Evolutionary conservation across 2,113 vertebrate genomes (phyloP), one percentile per base, ranked within the genome.

Genomic region (Saimiri boliviensis): DNA sequence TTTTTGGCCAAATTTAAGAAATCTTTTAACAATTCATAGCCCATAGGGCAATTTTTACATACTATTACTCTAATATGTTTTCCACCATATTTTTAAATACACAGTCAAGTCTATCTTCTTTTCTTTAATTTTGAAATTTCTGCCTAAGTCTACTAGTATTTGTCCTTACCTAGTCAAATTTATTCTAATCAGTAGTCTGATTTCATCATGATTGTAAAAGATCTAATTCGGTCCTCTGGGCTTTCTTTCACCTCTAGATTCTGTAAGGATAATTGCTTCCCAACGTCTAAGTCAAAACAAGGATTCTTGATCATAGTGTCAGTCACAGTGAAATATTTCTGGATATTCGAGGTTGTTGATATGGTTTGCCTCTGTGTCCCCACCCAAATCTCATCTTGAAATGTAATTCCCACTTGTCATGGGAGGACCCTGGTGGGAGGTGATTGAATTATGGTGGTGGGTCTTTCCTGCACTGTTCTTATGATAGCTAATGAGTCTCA

Each of bases 231-330:
- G 25, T 93, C 47, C 32, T 56, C 6, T 93, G 86, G 52, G n/a
- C 3, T 93, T 82, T 94, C 37, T 95, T 77, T 94, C 52, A 88
- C 40, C 81, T 97, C 60, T 82, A 83, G 32, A 89, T 86, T 91
- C 37, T 93, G 42, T 80, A 66, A 93, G 20, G 6, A 27, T 82
- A 88, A 97, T 73, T 93, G 83, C 88, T 58, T 89, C 60, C 45
- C 35, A 60, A 91, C 79, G 80, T 45, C 35, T n/a, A 94, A 91
- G 54, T 91, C 77, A 86, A 93, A 92, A n/a, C 54, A 96, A 93
- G 74, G 37, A 76, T 95, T 23, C 58, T 88, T 94, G 73, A 93
- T 77, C 12, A 37, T 21, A 49, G 20, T 86, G 58, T 91, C 76
- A 77, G 58, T 94, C 56, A 68, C 52, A 86, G 6, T 91, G 88